Percentiles rank a stretch among this genome's conserved stretches.
Conservation (phyloP, 2,888 invertebrate genomes). For the Dynastes maya region DNA sequence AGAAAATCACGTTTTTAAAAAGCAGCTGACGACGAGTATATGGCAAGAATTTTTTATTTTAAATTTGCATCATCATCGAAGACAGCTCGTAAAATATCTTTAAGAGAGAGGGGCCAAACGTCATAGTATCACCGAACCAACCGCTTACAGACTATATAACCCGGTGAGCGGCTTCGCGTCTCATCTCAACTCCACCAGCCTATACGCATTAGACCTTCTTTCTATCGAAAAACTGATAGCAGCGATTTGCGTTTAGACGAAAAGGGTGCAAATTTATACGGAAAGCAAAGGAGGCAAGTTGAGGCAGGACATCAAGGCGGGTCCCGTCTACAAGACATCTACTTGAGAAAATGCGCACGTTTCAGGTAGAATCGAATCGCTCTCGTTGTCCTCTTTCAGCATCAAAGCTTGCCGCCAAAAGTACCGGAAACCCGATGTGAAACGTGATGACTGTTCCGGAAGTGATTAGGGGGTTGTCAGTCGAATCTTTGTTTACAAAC, state of each 20-base stretch:
- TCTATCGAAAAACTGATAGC: constrained; percentile 18
- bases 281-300: not conserved
- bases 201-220: constrained; percentile 1
- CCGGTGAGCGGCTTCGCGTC: not conserved
- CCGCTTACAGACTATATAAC: not conserved
- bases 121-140: not conserved
- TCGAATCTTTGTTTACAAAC: constrained; percentile 11
- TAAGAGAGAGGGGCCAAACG: not conserved
- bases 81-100: constrained; percentile 4
- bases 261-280: constrained; percentile 32
- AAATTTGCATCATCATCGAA: constrained; percentile 3
- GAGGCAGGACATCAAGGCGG: not conserved
- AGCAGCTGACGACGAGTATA: not conserved
- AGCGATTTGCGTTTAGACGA: constrained; percentile 32
- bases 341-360: constrained; percentile 13
- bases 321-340: not conserved
- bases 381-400: not conserved
- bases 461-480: not conserved
- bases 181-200: not conserved
- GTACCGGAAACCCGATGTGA: not conserved
- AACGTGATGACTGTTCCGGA: not conserved
- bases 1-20: not conserved
- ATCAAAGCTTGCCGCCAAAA: constrained; percentile 2
- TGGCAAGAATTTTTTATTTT: constrained; percentile 1
- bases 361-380: not conserved